These are phyloP conservation scores for Eurois occulta DNA, from an alignment of 2,888 invertebrate species.

Conservation along the genomic window DNA sequence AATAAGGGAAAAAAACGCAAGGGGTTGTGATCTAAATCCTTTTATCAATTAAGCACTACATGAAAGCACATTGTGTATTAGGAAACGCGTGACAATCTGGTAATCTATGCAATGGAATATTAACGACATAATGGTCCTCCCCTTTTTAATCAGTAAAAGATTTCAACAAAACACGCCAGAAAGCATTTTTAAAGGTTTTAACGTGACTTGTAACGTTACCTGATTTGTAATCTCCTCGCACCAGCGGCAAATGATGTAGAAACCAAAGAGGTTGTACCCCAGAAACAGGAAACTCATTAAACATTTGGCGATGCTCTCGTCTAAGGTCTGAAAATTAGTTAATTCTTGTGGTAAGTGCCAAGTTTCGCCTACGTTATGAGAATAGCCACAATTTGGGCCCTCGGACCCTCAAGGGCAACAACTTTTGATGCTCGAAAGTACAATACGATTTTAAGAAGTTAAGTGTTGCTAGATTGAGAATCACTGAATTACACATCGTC, in stretches of 20 bases:
- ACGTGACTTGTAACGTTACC: constrained; percentile 67
- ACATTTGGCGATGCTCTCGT: constrained; percentile 75
- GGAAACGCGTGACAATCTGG: not conserved
- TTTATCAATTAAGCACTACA: not conserved
- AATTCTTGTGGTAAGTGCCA: constrained; percentile 7
- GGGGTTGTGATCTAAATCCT: not conserved
- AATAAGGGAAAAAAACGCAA: not conserved
- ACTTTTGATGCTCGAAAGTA: not conserved
- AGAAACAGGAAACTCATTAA: constrained; percentile 83
- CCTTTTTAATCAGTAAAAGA: not conserved
- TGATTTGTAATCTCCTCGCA: constrained; percentile 84
- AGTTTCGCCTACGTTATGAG: constrained; percentile 16
- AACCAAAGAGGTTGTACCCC: constrained; percentile 81
- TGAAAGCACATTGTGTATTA: not conserved
- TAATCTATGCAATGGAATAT: not conserved
- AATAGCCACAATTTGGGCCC: constrained; percentile 18
- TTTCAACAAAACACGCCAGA: not conserved
- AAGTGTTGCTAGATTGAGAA: too few relatives aligned
- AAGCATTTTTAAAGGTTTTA: not conserved
- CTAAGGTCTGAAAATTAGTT: constrained; percentile 73
- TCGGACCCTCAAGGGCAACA: not conserved
- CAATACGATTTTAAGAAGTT: constrained; percentile 12
- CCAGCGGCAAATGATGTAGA: constrained; percentile 85
- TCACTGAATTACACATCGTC: not conserved
- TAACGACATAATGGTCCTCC: not conserved